These are phyloP conservation scores for Chelonus formosanus DNA, from an alignment of 2,888 invertebrate genomes.

Conservation along the genomic window DNA sequence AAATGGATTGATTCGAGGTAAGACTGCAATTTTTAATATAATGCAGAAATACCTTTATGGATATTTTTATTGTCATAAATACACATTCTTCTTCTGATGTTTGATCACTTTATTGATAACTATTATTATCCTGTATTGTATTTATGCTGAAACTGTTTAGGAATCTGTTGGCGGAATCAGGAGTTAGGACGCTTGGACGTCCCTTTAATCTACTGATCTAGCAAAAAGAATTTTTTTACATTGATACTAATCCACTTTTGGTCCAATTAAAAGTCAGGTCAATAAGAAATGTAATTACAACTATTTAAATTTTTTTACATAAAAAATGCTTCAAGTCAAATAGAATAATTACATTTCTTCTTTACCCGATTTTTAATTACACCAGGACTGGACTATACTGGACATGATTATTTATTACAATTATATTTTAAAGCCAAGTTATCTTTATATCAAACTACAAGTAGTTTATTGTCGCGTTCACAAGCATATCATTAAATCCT, in stretches of 20 bases:
- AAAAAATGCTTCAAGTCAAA: no score
- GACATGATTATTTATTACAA: no score
- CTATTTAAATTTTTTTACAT: no score
- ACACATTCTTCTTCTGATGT: background rate
- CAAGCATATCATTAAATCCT: background rate
- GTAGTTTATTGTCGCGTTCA: no score
- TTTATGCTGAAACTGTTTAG: background rate
- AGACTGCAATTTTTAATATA: slow-evolving; percentile 70
- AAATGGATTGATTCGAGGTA: slow-evolving; percentile 83
- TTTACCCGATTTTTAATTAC: no score
- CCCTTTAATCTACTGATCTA: background rate
- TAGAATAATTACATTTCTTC: no score
- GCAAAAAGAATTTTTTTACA: background rate
- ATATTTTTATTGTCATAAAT: background rate
- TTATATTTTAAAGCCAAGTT: no score
- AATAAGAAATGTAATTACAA: no score
- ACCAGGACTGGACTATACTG: no score
- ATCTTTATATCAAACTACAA: no score
- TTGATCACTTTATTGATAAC: background rate
- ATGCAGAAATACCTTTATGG: slow-evolving; percentile 20
- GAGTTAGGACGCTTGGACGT: slow-evolving; percentile 6
- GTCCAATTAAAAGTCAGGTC: no score
- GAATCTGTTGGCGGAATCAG: slow-evolving; percentile 1
- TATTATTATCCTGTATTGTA: background rate
- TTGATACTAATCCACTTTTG: no score